Evolutionary conservation across 2,113 vertebrate genomes (phyloP), one percentile per base, ranked within the genome.

Genomic region (Sturnus vulgaris): DNA sequence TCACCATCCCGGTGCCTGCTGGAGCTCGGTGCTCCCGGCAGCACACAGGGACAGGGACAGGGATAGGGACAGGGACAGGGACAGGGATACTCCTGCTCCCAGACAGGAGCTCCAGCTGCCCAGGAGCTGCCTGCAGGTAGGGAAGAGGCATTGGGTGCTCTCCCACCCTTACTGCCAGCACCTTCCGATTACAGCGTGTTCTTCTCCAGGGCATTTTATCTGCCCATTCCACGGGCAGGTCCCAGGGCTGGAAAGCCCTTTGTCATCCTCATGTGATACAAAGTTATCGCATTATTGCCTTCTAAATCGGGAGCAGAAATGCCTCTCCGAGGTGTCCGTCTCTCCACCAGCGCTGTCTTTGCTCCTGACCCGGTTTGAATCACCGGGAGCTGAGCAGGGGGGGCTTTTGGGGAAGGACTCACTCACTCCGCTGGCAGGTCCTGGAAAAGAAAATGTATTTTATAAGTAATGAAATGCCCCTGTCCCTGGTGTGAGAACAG

Each of bases 1-100:
- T 12, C 33, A 2, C 61, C 3, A 0, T n/a, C 24, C 12, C n/a
- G 1, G 18, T 1, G 9, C 47, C 40, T 21, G 35, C 17, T 1
- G 2, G 37, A 40, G 22, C 4, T 52, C 0, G 2, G 39, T 25
- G 64, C 23, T 33, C 13, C 65, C 0, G 2, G 81, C 59, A 37
- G 70, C 65, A 12, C 1, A 0, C 3, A 3, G 22, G 44, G 12
- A 49, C 66, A 60, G 47, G 50, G 91, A 25, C 49, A 50, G 49
- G 49, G 49, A 25, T 12, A 47, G 47, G 23, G 47, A 47, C 22
- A 42, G 47, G 11, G 46, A 47, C 22, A 15, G 42, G 37, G 13
- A 49, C 66, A 60, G 47, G 60, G 91, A 46, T 12, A 15, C 53
- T 66, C 47, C 37, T 71, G 91, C 1, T 7, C 28, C 66, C 0